Conservation (phyloP, 2,797 vertebrate genomes). For the Mico argentatus region DNA sequence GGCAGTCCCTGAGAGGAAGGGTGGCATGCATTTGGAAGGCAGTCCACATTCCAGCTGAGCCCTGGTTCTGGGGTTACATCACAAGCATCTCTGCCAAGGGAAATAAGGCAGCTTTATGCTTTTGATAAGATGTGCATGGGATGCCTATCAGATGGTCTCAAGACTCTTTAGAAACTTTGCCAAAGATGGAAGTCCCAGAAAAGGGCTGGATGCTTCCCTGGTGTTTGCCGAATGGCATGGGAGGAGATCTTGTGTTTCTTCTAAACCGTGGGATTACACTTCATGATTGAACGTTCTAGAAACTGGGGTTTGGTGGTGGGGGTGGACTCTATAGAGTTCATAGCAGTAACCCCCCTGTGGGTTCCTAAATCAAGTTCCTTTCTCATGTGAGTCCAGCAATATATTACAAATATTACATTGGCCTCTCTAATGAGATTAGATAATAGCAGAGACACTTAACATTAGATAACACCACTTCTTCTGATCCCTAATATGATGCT, state of each 20-base stretch:
- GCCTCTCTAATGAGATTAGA: neutral
- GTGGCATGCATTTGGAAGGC: neutral
- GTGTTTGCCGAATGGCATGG: neutral
- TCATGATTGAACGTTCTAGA: conserved; percentile 35
- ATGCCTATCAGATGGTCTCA: neutral
- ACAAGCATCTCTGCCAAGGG: conserved; percentile 40
- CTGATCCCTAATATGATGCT: neutral
- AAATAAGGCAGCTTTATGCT: conserved; percentile 1
- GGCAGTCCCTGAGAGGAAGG: neutral
- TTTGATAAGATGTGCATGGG: neutral
- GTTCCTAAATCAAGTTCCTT: neutral
- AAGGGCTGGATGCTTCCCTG: neutral
- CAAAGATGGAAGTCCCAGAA: neutral
- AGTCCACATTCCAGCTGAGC: neutral
- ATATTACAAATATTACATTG: neutral
- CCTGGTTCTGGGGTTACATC: conserved; percentile 4
- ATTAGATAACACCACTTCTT: neutral
- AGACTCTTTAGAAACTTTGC: neutral
- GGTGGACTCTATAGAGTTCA: neutral
- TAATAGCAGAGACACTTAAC: neutral
- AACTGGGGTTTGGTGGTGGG: neutral
- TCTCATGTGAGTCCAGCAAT: neutral
- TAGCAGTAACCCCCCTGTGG: neutral
- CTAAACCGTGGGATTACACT: neutral
- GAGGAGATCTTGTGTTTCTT: neutral